phyloP scores from a whole-genome alignment of 1,140 invertebrate genomes.

The Tetramorium parvispinum region DNA sequence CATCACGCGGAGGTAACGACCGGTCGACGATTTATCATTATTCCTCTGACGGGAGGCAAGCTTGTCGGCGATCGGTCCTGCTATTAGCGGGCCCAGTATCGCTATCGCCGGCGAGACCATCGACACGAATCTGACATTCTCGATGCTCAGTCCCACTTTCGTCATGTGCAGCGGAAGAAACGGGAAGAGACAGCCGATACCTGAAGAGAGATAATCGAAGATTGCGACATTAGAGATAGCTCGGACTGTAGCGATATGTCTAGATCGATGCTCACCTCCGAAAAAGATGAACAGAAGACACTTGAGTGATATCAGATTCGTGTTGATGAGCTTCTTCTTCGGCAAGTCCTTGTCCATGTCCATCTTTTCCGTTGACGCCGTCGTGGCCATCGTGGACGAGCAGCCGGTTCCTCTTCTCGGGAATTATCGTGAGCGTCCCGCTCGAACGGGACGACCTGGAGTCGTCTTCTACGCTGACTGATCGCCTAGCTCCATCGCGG shows the following conservation, averaged over 20 bases:
- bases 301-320: conserved; percentile 86
- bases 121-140: conserved; percentile 90
- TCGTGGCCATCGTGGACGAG: conserved; percentile 68
- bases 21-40: conserved; percentile 80
- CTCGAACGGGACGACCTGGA: conserved; percentile 36
- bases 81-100: conserved; percentile 89
- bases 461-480: conserved; percentile 53
- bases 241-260: neutral
- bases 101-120: conserved; percentile 91
- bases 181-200: conserved; percentile 91
- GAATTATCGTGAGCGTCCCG: neutral
- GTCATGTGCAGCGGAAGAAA: conserved; percentile 91
- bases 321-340: conserved; percentile 78
- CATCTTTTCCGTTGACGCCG: conserved; percentile 76
- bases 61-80: conserved; percentile 89
- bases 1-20: conserved; percentile 88
- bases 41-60: conserved; percentile 83
- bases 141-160: conserved; percentile 88
- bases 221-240: neutral
- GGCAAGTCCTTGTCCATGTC: conserved; percentile 73
- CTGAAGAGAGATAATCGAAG: conserved; percentile 83
- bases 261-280: conserved; percentile 79
- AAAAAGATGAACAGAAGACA: conserved; percentile 86
- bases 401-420: neutral
- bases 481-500: conserved; percentile 38